Percentiles rank a stretch among this genome's conserved stretches.
Evolutionary conservation across 2,113 vertebrate genomes (phyloP).

Genomic region (Gyps fulvus): DNA sequence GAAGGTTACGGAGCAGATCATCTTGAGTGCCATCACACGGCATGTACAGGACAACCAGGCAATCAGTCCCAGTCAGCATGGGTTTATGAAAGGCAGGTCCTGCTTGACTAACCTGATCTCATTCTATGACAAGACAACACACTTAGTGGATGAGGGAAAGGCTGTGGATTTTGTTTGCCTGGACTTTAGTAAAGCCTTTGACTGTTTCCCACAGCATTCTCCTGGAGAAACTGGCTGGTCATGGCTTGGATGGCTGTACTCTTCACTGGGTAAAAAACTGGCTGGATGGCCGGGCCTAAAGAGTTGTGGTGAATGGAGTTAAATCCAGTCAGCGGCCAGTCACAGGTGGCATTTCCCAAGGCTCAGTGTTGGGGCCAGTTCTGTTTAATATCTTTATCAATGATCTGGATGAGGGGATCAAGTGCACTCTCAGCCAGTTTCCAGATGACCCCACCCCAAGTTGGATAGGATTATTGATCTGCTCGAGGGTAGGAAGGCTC

Average conservation of each 20-base stretch:
- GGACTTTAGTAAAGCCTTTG: too few relatives aligned
- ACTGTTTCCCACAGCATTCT: background rate
- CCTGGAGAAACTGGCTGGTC: background rate
- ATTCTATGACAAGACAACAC: background rate
- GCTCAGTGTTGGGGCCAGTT: background rate
- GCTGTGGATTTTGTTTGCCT: too few relatives aligned
- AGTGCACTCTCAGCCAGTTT: background rate
- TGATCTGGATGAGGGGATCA: background rate
- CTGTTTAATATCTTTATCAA: background rate
- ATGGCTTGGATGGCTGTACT: background rate
- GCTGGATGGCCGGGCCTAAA: background rate
- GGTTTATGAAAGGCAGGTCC: too few relatives aligned
- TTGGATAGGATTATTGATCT: background rate
- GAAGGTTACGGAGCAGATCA: background rate
- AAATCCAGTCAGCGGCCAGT: background rate
- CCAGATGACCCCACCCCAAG: background rate
- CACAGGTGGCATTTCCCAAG: background rate
- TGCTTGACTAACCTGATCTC: background rate
- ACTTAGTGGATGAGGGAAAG: background rate
- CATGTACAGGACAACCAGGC: background rate
- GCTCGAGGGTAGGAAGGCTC: background rate
- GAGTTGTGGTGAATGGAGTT: background rate
- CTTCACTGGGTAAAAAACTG: background rate
- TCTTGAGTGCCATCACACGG: background rate
- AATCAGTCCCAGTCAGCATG: background rate